Base-by-base conservation (phyloP, 2,113 vertebrate genomes). In the Sigmodon hispidus region DNA sequence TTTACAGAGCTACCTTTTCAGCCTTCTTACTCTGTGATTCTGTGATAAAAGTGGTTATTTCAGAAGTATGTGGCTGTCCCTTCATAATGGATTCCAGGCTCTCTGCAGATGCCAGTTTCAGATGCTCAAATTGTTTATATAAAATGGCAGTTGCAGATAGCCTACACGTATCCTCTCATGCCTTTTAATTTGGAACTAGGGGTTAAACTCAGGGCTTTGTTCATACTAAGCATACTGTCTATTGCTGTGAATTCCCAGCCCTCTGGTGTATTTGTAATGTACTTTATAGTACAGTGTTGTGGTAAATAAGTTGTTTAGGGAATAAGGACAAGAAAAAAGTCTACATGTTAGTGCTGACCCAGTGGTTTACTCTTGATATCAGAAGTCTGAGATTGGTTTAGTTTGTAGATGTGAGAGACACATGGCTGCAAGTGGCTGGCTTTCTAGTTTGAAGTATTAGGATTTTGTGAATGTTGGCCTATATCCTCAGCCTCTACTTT, bases 31-130 rank as follows among this genome's bases (percentile, higher is more conserved):
- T 89, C 0, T 52, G 72, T 55, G 40, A 70, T 73, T 70, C 85
- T 85, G 76, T 72, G 8, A 55, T n/a, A 86, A 81, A 91, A 84
- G 24, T 91, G 50, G 26, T 93, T 88, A 88, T 80, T 89, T 96
- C 19, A 59, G 93, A 94, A 91, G 24, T 84, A 0, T 76, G 4
- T 15, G 15, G 36, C 19, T 52, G 4, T 43, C 9, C 45, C 6
- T 70, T 81, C 43, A 26, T 45, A 12, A 45, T 48, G 24, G 29
- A 7, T 70, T 86, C 36, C 45, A 45, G 36, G 13, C 55, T n/a
- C 72, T 63, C 48, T 36, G 34, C 11, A 10, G 17, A 65, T 76
- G 31, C 15, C 59, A 65, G 24, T 76, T 43, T 29, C 52, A 9
- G 29, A 69, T 57, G 19, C 70, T 86, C 45, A 45, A 26, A 31